Conservation (phyloP, 2,113 vertebrate genomes). For the Carlito syrichta region DNA sequence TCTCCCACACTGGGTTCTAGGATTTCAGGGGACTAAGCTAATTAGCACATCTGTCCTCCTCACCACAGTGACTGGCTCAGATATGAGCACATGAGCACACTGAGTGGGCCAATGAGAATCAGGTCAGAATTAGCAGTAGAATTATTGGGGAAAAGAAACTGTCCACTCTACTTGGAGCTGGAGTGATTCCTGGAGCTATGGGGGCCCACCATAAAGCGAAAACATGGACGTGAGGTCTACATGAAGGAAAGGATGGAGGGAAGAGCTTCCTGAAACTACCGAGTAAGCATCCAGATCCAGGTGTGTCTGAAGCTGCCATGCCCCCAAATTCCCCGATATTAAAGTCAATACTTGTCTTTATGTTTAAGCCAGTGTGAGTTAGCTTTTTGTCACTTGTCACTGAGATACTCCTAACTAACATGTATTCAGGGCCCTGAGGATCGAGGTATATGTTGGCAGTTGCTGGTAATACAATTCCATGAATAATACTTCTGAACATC, state of each 20-base stretch:
- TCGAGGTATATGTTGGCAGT: not conserved
- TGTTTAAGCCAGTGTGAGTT: not conserved
- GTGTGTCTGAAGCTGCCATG: not conserved
- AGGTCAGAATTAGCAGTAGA: not conserved
- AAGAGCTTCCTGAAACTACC: not conserved
- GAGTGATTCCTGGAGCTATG: not conserved
- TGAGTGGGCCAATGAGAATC: not conserved
- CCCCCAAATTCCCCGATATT: not conserved
- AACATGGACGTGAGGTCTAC: not conserved
- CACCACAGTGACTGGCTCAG: not conserved
- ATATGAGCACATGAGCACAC: not conserved
- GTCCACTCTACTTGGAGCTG: not conserved
- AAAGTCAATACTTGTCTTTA: not conserved
- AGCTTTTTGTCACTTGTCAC: not conserved
- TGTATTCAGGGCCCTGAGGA: not conserved
- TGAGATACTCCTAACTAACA: not conserved
- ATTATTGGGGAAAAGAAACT: not conserved
- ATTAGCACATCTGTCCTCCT: not conserved
- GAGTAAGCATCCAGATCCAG: not conserved
- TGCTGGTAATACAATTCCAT: not conserved
- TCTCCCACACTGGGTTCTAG: not conserved
- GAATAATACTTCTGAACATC: conserved; percentile 9
- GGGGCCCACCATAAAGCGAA: not conserved
- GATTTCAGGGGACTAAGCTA: not conserved
- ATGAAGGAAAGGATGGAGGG: not conserved